phyloP scores from a whole-genome alignment of 2,113 vertebrate genomes.

The Cathartes aura region DNA sequence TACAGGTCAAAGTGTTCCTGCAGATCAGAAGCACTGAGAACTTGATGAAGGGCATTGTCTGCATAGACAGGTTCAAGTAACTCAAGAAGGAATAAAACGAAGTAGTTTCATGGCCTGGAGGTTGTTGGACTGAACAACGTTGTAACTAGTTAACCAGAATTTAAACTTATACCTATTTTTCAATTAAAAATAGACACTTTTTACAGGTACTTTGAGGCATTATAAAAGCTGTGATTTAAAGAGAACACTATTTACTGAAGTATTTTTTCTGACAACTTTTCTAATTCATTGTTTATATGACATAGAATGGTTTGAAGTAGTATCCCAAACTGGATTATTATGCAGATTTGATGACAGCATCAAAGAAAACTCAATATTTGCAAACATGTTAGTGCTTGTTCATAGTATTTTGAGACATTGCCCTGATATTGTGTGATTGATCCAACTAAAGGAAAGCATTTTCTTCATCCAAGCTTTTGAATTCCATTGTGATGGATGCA shows the following conservation, averaged over 20 bases:
- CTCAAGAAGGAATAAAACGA: background rate
- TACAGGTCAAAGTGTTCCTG: background rate
- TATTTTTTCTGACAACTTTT: background rate
- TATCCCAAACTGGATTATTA: background rate
- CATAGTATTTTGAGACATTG: background rate
- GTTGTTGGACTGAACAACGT: background rate
- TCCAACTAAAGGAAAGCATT: background rate
- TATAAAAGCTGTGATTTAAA: background rate
- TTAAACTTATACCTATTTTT: background rate
- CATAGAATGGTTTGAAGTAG: background rate
- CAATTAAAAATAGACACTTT: background rate
- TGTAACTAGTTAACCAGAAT: background rate
- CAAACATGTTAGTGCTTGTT: background rate
- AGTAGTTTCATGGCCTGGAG: background rate
- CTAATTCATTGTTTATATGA: background rate
- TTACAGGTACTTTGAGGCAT: background rate
- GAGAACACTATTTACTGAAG: background rate
- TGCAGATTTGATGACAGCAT: background rate
- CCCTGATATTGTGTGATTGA: background rate
- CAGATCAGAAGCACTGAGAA: background rate
- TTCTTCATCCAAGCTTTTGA: background rate
- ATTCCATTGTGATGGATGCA: background rate
- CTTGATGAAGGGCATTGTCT: background rate
- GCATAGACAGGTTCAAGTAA: background rate
- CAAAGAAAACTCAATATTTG: background rate